A percentile compares a stretch with the other conserved stretches of the same genome.
phyloP scores from a whole-genome alignment of 2,113 vertebrate species.

The Gallinago jamesoni region DNA sequence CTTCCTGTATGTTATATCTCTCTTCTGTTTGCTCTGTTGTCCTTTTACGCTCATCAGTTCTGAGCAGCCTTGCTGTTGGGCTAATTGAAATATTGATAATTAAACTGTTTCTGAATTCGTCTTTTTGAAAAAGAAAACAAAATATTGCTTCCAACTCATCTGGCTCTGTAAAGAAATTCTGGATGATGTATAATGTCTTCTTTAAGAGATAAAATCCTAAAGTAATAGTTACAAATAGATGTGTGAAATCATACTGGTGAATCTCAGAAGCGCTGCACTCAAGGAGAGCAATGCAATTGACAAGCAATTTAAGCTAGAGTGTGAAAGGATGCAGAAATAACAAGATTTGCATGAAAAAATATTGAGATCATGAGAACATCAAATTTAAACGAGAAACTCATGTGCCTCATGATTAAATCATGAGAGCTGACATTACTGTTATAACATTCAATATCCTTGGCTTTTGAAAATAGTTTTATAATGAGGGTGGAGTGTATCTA shows the following conservation, averaged over 20 bases:
- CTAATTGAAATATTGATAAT: conserved; percentile 43
- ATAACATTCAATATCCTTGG: conserved; percentile 71
- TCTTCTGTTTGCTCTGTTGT: background rate
- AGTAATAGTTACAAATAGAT: conserved; percentile 80
- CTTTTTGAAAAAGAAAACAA: background rate
- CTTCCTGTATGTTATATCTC: background rate
- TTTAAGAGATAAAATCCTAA: conserved; percentile 69
- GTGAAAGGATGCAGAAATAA: conserved; percentile 83
- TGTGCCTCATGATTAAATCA: conserved; percentile 83
- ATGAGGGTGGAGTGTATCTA: conserved; percentile 68
- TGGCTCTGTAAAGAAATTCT: conserved; percentile 54
- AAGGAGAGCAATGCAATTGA: conserved; percentile 76
- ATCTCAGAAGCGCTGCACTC: conserved; percentile 70
- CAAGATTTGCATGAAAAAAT: conserved; percentile 85
- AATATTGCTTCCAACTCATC: conserved; percentile 47
- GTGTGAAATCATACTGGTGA: conserved; percentile 73
- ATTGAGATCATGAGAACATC: conserved; percentile 82
- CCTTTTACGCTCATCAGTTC: background rate
- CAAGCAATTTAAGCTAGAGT: conserved; percentile 80
- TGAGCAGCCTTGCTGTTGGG: background rate
- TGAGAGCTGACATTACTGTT: conserved; percentile 76
- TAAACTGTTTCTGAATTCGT: conserved; percentile 14
- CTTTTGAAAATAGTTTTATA: conserved; percentile 78
- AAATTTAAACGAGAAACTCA: conserved; percentile 78
- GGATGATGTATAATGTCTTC: conserved; percentile 59